Conservation (phyloP, 2,113 vertebrate species). For the crab-eating macaque (Macaca fascicularis) region T2T-MFA8v1.1 NC_088388.1:82894501-82895000, state of each 20-base stretch:
- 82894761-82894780: neutral
- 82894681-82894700: neutral
- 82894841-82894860: neutral
- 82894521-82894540: neutral
- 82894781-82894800: neutral
- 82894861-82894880: neutral
- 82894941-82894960: neutral
- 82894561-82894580: neutral
- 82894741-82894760: neutral
- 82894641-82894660: neutral
- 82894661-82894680: neutral
- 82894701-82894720: rapidly evolving
- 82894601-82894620: neutral
- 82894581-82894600: neutral
- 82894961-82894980: neutral
- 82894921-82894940: neutral
- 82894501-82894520: neutral
- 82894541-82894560: neutral
- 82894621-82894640: neutral
- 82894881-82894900: neutral
- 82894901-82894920: neutral
- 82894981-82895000: neutral
- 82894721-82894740: neutral
- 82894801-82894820: neutral
- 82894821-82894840: neutral